These are phyloP conservation scores for Pseudorhiza aurosa DNA, from an alignment of 30 jellyfish, hydroid and myxozoan species.

Conservation along the genomic window DNA sequence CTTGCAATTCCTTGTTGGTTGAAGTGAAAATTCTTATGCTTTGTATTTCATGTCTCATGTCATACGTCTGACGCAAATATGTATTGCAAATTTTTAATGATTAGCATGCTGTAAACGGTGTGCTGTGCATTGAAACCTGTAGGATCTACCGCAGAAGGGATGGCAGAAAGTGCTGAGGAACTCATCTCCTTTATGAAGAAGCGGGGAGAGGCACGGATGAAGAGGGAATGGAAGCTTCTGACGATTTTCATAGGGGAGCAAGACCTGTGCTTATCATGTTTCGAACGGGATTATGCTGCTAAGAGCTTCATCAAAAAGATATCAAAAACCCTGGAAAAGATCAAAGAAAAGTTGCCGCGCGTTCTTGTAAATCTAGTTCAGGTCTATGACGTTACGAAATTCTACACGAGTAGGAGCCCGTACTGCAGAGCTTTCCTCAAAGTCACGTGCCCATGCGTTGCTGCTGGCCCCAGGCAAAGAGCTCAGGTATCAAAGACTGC, in stretches of 20 bases:
- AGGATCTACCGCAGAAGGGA: constrained; percentile 81
- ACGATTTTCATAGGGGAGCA: constrained; percentile 76
- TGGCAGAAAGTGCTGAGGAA: constrained; percentile 64
- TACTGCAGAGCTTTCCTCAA: constrained; percentile 52
- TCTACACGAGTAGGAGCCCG: constrained; percentile 14
- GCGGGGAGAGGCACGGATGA: constrained; percentile 19
- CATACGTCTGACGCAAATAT: too few relatives aligned
- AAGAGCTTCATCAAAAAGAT: constrained; percentile 16
- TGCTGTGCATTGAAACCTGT: too few relatives aligned
- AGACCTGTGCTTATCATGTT: constrained; percentile 71
- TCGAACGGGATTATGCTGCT: constrained; percentile 18
- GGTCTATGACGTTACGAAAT: constrained; percentile 63
- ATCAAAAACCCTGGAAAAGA: constrained; percentile 45
- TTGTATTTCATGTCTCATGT: too few relatives aligned
- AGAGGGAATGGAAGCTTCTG: constrained; percentile 76
- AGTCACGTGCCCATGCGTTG: constrained; percentile 71
- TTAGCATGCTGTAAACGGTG: too few relatives aligned
- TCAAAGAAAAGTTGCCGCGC: constrained; percentile 65
- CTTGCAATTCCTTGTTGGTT: too few relatives aligned
- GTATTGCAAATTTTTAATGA: too few relatives aligned
- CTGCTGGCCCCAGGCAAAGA: constrained; percentile 12
- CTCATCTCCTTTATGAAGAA: constrained; percentile 43
- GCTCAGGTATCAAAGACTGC: constrained; percentile 48
- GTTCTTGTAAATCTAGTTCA: constrained; percentile 66
- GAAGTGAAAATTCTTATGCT: too few relatives aligned